Conservation (phyloP, 2,113 vertebrate genomes). For the Amphilophus citrinellus region DNA sequence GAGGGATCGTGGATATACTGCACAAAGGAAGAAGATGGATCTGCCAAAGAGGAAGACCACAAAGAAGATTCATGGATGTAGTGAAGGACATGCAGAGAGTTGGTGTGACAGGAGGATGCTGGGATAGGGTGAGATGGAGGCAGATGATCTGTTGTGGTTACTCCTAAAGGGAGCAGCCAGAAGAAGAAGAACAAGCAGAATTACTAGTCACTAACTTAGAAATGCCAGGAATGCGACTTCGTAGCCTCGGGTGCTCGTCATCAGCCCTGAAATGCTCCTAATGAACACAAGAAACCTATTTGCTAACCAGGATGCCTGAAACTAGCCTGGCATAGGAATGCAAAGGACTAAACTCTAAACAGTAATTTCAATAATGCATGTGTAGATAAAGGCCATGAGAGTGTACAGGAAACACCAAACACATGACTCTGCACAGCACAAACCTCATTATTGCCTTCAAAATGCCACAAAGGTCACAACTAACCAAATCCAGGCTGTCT, state of each 20-base stretch:
- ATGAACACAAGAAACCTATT: too few species aligned
- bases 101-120: background rate
- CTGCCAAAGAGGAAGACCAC: too few species aligned
- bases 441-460: constrained; percentile 8
- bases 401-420: background rate
- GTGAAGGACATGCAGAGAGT: too few species aligned
- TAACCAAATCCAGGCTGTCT: background rate
- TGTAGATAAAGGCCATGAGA: too few species aligned
- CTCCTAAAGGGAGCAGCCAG: background rate
- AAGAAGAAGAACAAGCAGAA: background rate
- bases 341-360: background rate
- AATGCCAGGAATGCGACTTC: background rate
- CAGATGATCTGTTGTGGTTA: background rate
- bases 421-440: background rate
- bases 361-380: background rate
- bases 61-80: too few species aligned
- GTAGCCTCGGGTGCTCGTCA: background rate
- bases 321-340: background rate
- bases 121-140: background rate
- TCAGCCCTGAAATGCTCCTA: too few species aligned
- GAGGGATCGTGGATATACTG: too few species aligned
- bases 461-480: constrained; percentile 26
- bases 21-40: too few species aligned
- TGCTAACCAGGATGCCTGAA: background rate
- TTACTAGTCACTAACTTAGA: background rate